Evolutionary conservation across 2,888 invertebrate species (phyloP).

Genomic region (Cryptocheilus praepositus): DNA sequence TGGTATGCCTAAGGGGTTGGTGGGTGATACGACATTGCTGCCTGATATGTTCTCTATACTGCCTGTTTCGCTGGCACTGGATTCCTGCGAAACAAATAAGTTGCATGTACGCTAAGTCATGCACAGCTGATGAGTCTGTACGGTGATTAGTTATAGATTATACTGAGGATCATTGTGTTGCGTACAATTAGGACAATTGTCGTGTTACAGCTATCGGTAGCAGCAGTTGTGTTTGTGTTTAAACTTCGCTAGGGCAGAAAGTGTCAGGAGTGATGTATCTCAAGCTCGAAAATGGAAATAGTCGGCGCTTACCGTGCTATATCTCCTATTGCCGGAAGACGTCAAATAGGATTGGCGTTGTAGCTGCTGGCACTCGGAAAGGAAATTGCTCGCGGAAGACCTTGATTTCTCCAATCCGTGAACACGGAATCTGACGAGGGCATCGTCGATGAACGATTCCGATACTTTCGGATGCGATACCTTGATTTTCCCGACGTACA

Average conservation of each 20-base stretch:
- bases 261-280: no score
- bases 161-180: no score
- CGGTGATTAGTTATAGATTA: no score
- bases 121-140: no score
- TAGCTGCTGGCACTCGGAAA: conserved; percentile 73
- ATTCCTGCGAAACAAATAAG: conserved; percentile 58
- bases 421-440: conserved; percentile 87
- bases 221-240: no score
- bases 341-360: conserved; percentile 61
- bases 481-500: conserved; percentile 94
- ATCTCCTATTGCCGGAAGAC: conserved; percentile 62
- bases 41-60: conserved; percentile 69
- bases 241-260: no score
- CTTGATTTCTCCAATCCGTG: conserved; percentile 85
- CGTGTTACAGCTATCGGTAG: no score
- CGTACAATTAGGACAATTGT: no score
- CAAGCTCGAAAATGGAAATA: no score
- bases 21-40: conserved; percentile 71
- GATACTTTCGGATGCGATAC: conserved; percentile 92
- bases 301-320: conserved; percentile 62
- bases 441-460: conserved; percentile 92
- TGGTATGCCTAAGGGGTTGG: conserved; percentile 57
- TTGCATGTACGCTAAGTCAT: no score
- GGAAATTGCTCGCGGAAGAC: conserved; percentile 76
- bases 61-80: conserved; percentile 66